Evolutionary conservation across 1,140 invertebrate genomes (phyloP).

Genomic region (Uloborus diversus): DNA sequence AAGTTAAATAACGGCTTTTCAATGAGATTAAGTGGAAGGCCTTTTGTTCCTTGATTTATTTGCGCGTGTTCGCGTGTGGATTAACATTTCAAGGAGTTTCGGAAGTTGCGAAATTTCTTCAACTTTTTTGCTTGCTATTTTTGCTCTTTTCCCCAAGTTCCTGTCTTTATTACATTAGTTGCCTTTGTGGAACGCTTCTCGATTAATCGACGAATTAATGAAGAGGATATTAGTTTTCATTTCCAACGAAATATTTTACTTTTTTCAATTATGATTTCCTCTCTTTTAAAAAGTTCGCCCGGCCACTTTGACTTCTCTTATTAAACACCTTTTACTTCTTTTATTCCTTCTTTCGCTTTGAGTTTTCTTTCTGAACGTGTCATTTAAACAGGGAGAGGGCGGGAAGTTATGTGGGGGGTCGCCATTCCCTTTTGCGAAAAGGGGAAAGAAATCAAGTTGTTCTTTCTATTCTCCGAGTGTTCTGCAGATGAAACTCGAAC

Average conservation of each 20-base stretch:
- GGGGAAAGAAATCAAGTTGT: background rate
- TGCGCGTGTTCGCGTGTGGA: constrained; percentile 28
- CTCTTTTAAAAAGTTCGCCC: background rate
- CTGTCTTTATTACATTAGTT: background rate
- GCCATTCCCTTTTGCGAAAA: background rate
- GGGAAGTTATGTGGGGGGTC: background rate
- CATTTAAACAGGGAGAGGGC: background rate
- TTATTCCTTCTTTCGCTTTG: background rate
- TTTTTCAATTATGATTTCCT: too few species aligned
- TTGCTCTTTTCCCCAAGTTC: background rate
- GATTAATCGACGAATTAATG: background rate
- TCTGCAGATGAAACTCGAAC: too few species aligned
- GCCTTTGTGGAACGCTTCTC: background rate
- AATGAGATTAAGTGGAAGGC: constrained; percentile 53
- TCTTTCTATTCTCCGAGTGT: background rate
- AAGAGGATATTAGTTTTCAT: background rate
- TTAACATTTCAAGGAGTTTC: constrained; percentile 51
- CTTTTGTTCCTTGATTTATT: constrained; percentile 53
- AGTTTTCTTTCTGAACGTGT: background rate
- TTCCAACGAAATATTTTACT: too few species aligned
- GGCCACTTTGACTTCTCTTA: background rate
- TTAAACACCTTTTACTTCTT: background rate
- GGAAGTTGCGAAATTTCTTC: constrained; percentile 3
- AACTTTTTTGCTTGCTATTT: background rate
- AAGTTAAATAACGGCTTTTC: constrained; percentile 55